A percentile compares a stretch with the other conserved stretches of the same genome.
These are phyloP conservation scores for Maconellicoccus hirsutus DNA, from an alignment of 1,140 invertebrate species.

Conservation along the genomic window DNA sequence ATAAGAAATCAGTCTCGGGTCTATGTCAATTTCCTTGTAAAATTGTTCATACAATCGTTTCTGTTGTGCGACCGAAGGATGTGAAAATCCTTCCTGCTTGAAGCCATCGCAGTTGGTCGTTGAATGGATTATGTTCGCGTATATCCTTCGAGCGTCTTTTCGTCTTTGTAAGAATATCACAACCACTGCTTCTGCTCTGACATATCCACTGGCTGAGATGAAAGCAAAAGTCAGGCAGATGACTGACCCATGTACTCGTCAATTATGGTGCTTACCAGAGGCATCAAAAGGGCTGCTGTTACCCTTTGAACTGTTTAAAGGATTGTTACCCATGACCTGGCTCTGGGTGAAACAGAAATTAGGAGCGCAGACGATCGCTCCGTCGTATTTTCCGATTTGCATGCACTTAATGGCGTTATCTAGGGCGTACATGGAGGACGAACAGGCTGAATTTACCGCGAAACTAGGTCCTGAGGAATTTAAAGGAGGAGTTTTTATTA, in stretches of 20 bases:
- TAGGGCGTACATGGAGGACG: slow-evolving; percentile 72
- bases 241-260: background rate
- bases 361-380: slow-evolving; percentile 72
- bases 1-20: slow-evolving; percentile 39
- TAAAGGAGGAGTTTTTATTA: background rate
- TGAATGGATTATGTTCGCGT: background rate
- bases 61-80: background rate
- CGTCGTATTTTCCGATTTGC: slow-evolving; percentile 62
- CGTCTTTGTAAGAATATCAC: slow-evolving; percentile 46
- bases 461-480: slow-evolving; percentile 54
- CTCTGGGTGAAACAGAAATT: slow-evolving; percentile 77
- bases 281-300: slow-evolving; percentile 82
- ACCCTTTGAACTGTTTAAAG: slow-evolving; percentile 74
- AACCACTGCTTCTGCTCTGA: slow-evolving; percentile 28
- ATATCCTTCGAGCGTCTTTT: slow-evolving; percentile 34
- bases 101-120: background rate
- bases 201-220: slow-evolving; percentile 29
- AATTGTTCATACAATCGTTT: background rate
- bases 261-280: background rate
- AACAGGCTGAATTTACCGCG: slow-evolving; percentile 78
- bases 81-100: slow-evolving; percentile 12
- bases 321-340: slow-evolving; percentile 58
- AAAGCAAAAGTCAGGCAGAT: background rate
- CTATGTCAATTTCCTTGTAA: slow-evolving; percentile 32
- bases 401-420: slow-evolving; percentile 70